phyloP scores from a whole-genome alignment of 2,888 invertebrate species.

The Cistogaster globosa region DNA sequence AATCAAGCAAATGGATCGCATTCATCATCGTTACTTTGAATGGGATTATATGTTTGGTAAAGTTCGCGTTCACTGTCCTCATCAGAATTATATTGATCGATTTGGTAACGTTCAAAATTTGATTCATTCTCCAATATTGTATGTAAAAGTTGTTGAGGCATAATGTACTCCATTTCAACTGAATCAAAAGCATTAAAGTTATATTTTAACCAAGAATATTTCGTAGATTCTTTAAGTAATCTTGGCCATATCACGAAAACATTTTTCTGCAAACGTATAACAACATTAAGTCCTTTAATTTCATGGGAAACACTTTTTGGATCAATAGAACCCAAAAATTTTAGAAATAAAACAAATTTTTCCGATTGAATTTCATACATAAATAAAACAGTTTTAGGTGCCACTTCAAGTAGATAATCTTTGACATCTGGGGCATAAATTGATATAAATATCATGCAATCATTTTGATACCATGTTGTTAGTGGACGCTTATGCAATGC shows the following conservation, averaged over 20 bases:
- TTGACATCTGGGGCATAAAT: conserved; percentile 76
- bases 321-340: conserved; percentile 74
- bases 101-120: conserved; percentile 1
- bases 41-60: conserved; percentile 72
- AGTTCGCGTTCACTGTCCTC: conserved; percentile 68
- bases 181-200: conserved; percentile 74
- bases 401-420: conserved; percentile 75
- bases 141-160: conserved; percentile 70
- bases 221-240: conserved; percentile 71
- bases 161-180: conserved; percentile 69
- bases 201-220: conserved; percentile 74
- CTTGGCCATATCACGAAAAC: conserved; percentile 75
- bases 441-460: conserved; percentile 75
- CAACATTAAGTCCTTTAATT: conserved; percentile 76
- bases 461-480: conserved; percentile 77
- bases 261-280: conserved; percentile 76
- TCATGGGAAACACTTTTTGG: conserved; percentile 75
- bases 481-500: conserved; percentile 74
- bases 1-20: conserved; percentile 69
- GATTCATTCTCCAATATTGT: conserved; percentile 58
- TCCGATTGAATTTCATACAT: conserved; percentile 70
- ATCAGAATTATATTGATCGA: conserved; percentile 47
- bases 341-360: conserved; percentile 72
- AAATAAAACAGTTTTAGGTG: conserved; percentile 70
- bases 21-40: conserved; percentile 70